phyloP scores from a whole-genome alignment of 2,888 invertebrate genomes.

The Diadegma fenestrale region DNA sequence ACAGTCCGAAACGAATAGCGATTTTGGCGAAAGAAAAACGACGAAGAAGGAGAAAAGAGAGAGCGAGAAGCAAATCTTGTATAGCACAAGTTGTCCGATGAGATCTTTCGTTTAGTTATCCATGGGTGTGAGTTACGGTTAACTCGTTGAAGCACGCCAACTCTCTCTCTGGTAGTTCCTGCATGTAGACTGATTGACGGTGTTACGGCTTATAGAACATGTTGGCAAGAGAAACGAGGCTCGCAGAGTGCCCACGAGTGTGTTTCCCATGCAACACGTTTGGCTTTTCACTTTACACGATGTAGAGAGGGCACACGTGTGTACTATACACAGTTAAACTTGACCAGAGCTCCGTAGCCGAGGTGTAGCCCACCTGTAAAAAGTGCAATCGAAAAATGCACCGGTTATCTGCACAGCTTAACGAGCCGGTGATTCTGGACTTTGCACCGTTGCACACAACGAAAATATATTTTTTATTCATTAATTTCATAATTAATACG shows the following conservation, averaged over 20 bases:
- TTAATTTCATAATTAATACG: no score
- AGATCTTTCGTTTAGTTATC: slow-evolving; percentile 67
- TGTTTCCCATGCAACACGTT: slow-evolving; percentile 44
- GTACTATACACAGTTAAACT: slow-evolving; percentile 18
- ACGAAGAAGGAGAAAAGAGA: background rate
- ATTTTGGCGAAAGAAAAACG: background rate
- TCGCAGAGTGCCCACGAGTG: slow-evolving; percentile 46
- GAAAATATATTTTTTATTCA: background rate
- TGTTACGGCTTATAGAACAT: slow-evolving; percentile 19
- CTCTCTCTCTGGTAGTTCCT: slow-evolving; percentile 35
- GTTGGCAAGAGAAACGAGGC: slow-evolving; percentile 24
- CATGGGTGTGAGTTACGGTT: slow-evolving; percentile 65
- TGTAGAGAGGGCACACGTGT: slow-evolving; percentile 17
- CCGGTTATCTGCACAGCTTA: slow-evolving; percentile 41
- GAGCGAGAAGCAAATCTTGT: background rate
- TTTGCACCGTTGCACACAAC: background rate
- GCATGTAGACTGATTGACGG: slow-evolving; percentile 43
- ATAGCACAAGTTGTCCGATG: slow-evolving; percentile 56
- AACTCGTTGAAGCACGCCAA: slow-evolving; percentile 64
- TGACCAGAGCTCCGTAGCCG: slow-evolving; percentile 19
- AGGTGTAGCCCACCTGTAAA: slow-evolving; percentile 29
- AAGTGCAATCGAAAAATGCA: slow-evolving; percentile 50
- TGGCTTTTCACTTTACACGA: slow-evolving; percentile 50
- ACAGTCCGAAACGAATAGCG: no score
- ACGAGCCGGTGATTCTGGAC: background rate